Base-by-base conservation (phyloP, 2,888 invertebrate genomes). In the Pristionchus arcanus region DNA sequence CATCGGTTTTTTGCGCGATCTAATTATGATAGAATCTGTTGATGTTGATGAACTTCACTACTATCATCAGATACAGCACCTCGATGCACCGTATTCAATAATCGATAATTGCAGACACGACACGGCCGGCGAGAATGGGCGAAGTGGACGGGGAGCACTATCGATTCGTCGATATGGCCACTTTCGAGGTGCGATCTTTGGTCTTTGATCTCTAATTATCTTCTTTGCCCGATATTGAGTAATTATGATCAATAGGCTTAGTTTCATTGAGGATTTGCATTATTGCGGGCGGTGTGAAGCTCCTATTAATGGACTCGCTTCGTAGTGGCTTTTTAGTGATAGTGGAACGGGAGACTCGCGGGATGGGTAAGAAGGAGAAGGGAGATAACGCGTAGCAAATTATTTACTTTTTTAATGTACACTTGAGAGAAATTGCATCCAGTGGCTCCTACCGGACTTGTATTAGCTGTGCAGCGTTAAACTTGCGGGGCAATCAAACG, bases 141-240 rank as follows among this genome's bases (percentile, higher is more conserved):
- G 97, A 97, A 95, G 95, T 96, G 63, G 96, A 96, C 95, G 96
- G 96, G 37, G 96, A 96, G 71, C 97, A 97, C 95, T 97, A 97
- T 94, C 96, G 96, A 31, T 97, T 97, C 94, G 95, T 97, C 68
- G 95, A 95, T 31, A 94, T 95, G 81, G 96, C 96, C 91, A 96
- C 96, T 92, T 97, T 97, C 95, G 95, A 96, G 91, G 37, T 53
- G n/a, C 25, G 31, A 34, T 31, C 34, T 13, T 13, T 31, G 74
- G 21, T 37, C 37, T 34, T 42, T 37, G 53, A 25, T 49, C 16
- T 53, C 21, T 37, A 63, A 37, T 81, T n/a, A 4, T 74, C 21
- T 74, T 19, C 16, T 63, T 16, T 3, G 0, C 2, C 13, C 28
- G 25, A 25, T 66, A 9, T 2, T 4, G 28, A 28, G 3, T n/a